These are phyloP conservation scores for Spodoptera littoralis DNA, from an alignment of 2,888 invertebrate species.

Conservation along the genomic window DNA sequence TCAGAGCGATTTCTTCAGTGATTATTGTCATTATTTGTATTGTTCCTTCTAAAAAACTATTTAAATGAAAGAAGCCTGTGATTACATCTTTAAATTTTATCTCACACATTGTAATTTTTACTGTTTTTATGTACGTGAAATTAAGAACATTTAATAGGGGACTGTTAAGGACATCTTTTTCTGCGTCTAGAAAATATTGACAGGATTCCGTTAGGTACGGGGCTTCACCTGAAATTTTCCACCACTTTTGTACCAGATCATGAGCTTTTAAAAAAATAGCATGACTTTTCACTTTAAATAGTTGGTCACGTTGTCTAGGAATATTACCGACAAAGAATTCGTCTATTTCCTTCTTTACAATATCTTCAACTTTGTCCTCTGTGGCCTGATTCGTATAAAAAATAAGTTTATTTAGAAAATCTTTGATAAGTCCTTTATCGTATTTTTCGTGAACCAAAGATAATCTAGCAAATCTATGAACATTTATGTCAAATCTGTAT, in stretches of 20 bases:
- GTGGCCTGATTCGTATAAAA: conserved; percentile 57
- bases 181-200: conserved; percentile 33
- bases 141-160: conserved; percentile 34
- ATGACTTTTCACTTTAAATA: conserved; percentile 37
- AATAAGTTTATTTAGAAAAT: conserved; percentile 34
- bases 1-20: conserved; percentile 34
- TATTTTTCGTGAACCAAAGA: conserved; percentile 21
- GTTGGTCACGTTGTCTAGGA: conserved; percentile 15
- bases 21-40: conserved; percentile 16
- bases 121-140: conserved; percentile 24
- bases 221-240: conserved; percentile 33
- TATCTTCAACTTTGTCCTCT: conserved; percentile 50
- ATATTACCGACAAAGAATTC: conserved; percentile 14
- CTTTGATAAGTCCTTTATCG: conserved; percentile 29
- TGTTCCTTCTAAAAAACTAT: conserved; percentile 15
- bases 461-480: conserved; percentile 39
- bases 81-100: conserved; percentile 26
- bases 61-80: conserved; percentile 20
- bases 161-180: conserved; percentile 30
- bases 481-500: conserved; percentile 46
- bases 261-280: conserved; percentile 52
- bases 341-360: conserved; percentile 50
- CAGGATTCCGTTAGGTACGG: conserved; percentile 46
- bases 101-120: conserved; percentile 16
- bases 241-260: conserved; percentile 56